A percentile compares a stretch with the other conserved stretches of the same genome.
These are phyloP conservation scores for Clarias gariepinus DNA, from an alignment of 2,113 vertebrate genomes.

Conservation along the genomic window DNA sequence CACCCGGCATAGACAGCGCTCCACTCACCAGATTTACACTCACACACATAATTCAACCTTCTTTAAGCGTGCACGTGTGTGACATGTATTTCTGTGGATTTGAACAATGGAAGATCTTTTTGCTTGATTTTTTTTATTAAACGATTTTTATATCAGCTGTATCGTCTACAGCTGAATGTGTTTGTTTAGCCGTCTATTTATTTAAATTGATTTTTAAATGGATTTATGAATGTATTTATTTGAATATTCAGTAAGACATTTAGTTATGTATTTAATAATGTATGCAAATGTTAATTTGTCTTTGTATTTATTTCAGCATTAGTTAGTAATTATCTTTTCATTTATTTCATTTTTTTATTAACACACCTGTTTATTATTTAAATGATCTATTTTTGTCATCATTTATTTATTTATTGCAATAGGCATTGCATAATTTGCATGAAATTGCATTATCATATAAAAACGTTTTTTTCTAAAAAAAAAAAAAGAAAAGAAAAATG, in stretches of 20 bases:
- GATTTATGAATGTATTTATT: too few relatives aligned
- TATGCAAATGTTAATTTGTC: too few relatives aligned
- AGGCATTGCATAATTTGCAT: neutral
- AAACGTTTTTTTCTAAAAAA: neutral
- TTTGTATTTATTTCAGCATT: too few relatives aligned
- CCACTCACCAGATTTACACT: neutral
- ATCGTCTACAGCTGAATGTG: neutral
- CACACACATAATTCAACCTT: neutral
- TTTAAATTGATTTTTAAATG: too few relatives aligned
- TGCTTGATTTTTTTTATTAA: neutral
- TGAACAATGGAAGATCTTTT: neutral
- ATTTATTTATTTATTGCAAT: neutral
- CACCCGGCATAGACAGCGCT: neutral
- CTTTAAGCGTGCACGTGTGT: neutral
- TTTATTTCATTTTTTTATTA: too few relatives aligned
- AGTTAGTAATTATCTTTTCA: too few relatives aligned
- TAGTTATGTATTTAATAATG: too few relatives aligned
- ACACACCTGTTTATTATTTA: too few relatives aligned
- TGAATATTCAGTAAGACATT: too few relatives aligned
- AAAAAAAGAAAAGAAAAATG: too few relatives aligned
- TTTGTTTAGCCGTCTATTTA: neutral
- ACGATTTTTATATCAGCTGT: neutral
- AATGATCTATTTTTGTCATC: too few relatives aligned
- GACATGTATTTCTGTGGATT: neutral
- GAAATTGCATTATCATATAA: neutral